Evolutionary conservation across 2,113 vertebrate species (phyloP).

Genomic region (Phyllopteryx taeniolatus): DNA sequence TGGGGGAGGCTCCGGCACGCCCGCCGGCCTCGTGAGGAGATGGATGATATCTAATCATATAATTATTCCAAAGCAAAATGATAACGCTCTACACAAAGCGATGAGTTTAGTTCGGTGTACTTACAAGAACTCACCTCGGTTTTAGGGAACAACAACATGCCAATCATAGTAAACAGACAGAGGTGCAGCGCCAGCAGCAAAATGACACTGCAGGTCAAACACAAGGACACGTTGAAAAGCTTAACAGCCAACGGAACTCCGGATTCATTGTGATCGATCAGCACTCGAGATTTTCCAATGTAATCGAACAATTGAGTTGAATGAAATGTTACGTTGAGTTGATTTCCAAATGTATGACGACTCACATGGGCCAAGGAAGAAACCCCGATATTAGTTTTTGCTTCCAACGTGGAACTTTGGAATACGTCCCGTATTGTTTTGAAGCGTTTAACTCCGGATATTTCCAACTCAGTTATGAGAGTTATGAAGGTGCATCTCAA

Average conservation of each 20-base stretch:
- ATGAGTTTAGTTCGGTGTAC: neutral
- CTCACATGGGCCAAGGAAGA: neutral
- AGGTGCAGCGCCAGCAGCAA: slow-evolving; percentile 87
- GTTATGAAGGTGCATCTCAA: too few relatives aligned
- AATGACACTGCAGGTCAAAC: slow-evolving; percentile 77
- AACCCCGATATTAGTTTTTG: neutral
- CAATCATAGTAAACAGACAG: slow-evolving; percentile 90
- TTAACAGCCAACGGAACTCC: neutral
- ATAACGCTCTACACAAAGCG: too few relatives aligned
- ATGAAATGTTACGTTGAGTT: neutral
- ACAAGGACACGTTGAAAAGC: slow-evolving; percentile 14
- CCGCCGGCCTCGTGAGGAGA: too few relatives aligned
- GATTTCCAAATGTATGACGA: neutral
- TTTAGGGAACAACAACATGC: slow-evolving; percentile 88
- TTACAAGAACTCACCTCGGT: slow-evolving; percentile 76
- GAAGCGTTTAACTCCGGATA: neutral
- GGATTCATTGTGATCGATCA: neutral
- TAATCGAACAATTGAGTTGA: too few relatives aligned
- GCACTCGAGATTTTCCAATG: neutral
- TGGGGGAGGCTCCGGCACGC: too few relatives aligned
- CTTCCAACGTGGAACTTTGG: neutral
- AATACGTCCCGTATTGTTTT: neutral
- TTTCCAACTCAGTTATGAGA: too few relatives aligned
- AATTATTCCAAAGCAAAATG: too few relatives aligned
- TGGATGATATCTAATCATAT: too few relatives aligned